Percentiles rank a stretch among this genome's conserved stretches.
Evolutionary conservation across 2,797 vertebrate species (phyloP).

Genomic region (Artibeus lituratus): DNA sequence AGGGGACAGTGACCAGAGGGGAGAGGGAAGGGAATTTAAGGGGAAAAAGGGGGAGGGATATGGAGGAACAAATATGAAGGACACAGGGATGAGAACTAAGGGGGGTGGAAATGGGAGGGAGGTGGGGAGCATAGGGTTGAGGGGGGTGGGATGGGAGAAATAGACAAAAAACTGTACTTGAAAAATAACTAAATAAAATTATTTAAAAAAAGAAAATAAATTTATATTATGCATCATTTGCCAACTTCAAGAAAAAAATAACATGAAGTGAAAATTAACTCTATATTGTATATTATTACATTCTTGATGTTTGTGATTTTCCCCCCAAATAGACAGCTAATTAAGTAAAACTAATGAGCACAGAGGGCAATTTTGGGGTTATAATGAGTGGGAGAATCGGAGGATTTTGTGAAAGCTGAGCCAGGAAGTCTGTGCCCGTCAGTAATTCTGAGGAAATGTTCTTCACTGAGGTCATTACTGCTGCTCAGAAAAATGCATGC

Average conservation of each 20-base stretch:
- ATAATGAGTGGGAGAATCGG: conserved; percentile 45
- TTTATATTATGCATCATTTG: conserved; percentile 42
- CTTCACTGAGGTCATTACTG: conserved; percentile 20
- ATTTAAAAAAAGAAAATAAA: too few relatives aligned
- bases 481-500: neutral
- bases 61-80: too few relatives aligned
- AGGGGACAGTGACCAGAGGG: too few relatives aligned
- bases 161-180: too few relatives aligned
- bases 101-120: too few relatives aligned
- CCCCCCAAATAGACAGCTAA: conserved; percentile 36
- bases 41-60: too few relatives aligned
- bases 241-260: neutral
- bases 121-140: too few relatives aligned
- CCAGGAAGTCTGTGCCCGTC: conserved; percentile 34
- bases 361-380: conserved; percentile 14
- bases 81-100: too few relatives aligned
- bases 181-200: too few relatives aligned
- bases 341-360: conserved; percentile 62
- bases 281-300: neutral
- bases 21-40: too few relatives aligned
- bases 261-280: neutral
- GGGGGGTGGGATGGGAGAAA: too few relatives aligned
- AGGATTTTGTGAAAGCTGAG: conserved; percentile 43
- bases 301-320: neutral
- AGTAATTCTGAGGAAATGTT: conserved; percentile 5